Evolutionary conservation across 2,113 vertebrate species (phyloP).

Genomic region (Centropristis striata): DNA sequence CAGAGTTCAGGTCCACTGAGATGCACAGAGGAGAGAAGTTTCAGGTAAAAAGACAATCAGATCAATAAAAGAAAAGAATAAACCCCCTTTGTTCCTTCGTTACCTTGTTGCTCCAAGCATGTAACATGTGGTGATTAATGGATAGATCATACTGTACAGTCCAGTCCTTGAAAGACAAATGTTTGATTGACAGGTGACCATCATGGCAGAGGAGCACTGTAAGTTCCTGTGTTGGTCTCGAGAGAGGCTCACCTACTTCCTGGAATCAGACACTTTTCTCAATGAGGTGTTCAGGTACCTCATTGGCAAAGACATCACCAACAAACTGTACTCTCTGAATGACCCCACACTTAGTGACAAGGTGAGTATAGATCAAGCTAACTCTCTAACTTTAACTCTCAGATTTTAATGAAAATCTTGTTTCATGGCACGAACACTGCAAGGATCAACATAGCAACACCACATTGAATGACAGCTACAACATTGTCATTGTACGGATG

Average conservation of each 20-base stretch:
- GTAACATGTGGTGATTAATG: neutral
- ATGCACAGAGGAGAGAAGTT: conserved; percentile 97
- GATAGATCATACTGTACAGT: neutral
- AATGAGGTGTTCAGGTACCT: conserved; percentile 97
- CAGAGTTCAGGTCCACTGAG: conserved; percentile 97
- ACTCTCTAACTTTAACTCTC: neutral
- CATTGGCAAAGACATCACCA: conserved; percentile 99
- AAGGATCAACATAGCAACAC: neutral
- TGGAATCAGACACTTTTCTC: conserved; percentile 96
- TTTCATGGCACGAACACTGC: neutral
- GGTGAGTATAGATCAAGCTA: conserved; percentile 80
- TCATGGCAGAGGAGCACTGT: conserved; percentile 95
- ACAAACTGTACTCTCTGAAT: conserved; percentile 97
- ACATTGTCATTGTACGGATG: neutral
- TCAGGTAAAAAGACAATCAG: conserved; percentile 87
- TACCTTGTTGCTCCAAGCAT: neutral
- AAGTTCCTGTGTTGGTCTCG: conserved; percentile 97
- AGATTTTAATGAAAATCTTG: neutral
- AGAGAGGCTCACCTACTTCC: conserved; percentile 95
- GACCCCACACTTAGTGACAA: conserved; percentile 97
- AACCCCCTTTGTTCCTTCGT: neutral
- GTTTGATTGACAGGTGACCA: conserved; percentile 89
- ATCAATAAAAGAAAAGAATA: neutral
- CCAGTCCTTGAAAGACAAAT: neutral
- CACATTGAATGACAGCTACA: neutral